These are phyloP conservation scores for Gadopsis marmoratus DNA, from an alignment of 2,797 vertebrate genomes.

Conservation along the genomic window DNA sequence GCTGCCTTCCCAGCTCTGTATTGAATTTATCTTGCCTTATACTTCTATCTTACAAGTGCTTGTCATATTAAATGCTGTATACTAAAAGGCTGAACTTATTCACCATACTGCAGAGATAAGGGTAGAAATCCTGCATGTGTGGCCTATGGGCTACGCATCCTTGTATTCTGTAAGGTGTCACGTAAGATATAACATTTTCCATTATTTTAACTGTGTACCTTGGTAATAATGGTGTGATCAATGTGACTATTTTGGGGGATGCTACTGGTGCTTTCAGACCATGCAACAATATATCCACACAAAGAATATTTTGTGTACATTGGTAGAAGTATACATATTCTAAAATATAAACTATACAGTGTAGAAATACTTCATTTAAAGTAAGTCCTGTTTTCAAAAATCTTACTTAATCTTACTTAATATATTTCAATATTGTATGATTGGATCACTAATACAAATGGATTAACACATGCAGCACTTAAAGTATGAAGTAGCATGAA, in stretches of 20 bases:
- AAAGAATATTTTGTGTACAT: neutral
- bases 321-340: neutral
- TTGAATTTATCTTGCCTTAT: constrained; percentile 48
- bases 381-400: neutral
- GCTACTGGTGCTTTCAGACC: neutral
- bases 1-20: constrained; percentile 46
- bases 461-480: neutral
- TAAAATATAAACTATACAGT: neutral
- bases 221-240: neutral
- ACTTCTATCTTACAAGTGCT: constrained; percentile 40
- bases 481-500: neutral
- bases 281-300: neutral
- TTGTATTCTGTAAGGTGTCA: neutral
- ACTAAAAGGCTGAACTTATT: constrained; percentile 36
- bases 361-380: neutral
- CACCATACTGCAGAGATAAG: neutral
- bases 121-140: constrained; percentile 1
- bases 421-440: too few relatives aligned
- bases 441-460: neutral
- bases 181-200: neutral
- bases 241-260: neutral
- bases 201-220: neutral
- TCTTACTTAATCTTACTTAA: too few relatives aligned
- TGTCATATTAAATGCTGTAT: constrained; percentile 31
- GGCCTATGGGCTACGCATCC: neutral